Evolutionary conservation across 2,113 vertebrate species (phyloP).

Genomic region (Pterophyllum scalare): DNA sequence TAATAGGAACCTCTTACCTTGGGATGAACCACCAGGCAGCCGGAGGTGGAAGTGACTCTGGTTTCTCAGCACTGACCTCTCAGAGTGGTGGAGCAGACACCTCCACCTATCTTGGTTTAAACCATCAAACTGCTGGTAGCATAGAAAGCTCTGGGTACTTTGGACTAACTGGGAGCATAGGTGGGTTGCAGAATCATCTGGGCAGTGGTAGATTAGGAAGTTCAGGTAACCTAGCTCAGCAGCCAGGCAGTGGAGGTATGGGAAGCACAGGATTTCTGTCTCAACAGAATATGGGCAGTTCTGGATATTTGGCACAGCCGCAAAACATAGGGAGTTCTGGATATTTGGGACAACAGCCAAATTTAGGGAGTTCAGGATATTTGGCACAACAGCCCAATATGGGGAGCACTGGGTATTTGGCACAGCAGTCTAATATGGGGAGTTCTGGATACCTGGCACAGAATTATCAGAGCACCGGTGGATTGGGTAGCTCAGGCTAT

Average conservation of each 20-base stretch:
- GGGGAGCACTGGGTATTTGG: conserved; percentile 68
- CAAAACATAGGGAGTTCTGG: conserved; percentile 69
- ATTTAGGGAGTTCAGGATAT: conserved; percentile 67
- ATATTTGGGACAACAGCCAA: conserved; percentile 67
- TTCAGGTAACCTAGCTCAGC: conserved; percentile 71
- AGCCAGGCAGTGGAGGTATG: conserved; percentile 59
- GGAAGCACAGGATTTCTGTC: conserved; percentile 54
- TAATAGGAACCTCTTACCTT: conserved; percentile 53
- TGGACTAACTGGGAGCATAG: conserved; percentile 65
- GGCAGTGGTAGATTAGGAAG: conserved; percentile 69
- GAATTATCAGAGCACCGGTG: conserved; percentile 72
- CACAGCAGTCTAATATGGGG: conserved; percentile 64
- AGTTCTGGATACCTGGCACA: conserved; percentile 74
- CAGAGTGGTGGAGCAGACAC: conserved; percentile 69
- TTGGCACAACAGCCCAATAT: conserved; percentile 66
- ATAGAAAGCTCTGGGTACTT: conserved; percentile 78
- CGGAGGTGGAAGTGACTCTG: conserved; percentile 68
- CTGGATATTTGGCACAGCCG: conserved; percentile 64
- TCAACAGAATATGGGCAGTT: conserved; percentile 66
- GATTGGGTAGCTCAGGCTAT: conserved; percentile 75
- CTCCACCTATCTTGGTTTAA: conserved; percentile 74
- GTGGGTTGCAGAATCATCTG: conserved; percentile 69
- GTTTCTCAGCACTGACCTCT: conserved; percentile 72
- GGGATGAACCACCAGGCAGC: conserved; percentile 66
- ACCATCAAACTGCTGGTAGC: conserved; percentile 73